phyloP scores from a whole-genome alignment of 2,113 vertebrate species.

The Callaeas wilsoni region DNA sequence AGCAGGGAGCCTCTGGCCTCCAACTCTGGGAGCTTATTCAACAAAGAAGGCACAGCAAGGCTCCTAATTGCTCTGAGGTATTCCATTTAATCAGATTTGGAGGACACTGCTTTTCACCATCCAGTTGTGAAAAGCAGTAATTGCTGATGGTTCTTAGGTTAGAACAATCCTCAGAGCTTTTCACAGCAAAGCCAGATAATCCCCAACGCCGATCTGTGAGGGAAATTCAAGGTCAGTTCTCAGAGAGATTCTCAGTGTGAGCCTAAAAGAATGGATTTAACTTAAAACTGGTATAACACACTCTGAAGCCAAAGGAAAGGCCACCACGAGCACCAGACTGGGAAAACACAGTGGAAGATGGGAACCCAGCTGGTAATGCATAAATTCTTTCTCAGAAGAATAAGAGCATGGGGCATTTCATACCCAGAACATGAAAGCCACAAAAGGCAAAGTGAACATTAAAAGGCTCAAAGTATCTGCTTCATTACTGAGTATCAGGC shows the following conservation, averaged over 20 bases:
- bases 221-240: background rate
- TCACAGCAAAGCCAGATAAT: slow-evolving; percentile 29
- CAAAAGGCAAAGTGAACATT: background rate
- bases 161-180: background rate
- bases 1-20: background rate
- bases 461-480: background rate
- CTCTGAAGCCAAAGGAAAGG: background rate
- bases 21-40: background rate
- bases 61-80: background rate
- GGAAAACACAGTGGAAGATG: background rate
- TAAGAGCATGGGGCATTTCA: background rate
- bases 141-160: background rate
- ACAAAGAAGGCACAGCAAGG: background rate
- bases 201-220: background rate
- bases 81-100: slow-evolving; percentile 11
- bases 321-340: background rate
- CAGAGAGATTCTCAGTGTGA: background rate
- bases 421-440: background rate
- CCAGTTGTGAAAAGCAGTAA: background rate
- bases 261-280: background rate
- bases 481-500: background rate
- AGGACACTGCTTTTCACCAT: background rate
- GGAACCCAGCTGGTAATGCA: background rate
- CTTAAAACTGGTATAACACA: background rate
- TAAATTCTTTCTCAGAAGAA: background rate